These are phyloP conservation scores for Cettia cetti DNA, from an alignment of 2,113 vertebrate genomes.

Conservation along the genomic window DNA sequence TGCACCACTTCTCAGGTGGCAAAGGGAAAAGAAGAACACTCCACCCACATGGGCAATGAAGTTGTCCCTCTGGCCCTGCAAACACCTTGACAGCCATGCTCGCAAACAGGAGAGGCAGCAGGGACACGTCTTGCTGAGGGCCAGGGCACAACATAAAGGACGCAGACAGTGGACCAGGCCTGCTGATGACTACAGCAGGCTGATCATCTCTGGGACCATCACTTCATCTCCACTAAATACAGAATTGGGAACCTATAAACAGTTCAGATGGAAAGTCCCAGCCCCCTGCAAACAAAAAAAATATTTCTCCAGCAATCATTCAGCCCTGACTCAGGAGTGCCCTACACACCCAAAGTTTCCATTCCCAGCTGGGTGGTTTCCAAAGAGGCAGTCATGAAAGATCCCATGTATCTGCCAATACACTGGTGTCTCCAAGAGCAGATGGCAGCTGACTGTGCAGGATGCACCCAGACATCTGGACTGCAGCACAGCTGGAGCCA, in stretches of 20 bases:
- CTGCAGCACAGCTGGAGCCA: not conserved
- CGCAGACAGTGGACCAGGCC: not conserved
- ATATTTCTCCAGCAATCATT: not conserved
- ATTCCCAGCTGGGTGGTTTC: not conserved
- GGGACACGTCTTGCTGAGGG: fast-evolving
- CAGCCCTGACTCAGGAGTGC: not conserved
- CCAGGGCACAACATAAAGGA: not conserved
- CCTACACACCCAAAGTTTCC: slow-evolving; percentile 5
- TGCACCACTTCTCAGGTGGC: fast-evolving
- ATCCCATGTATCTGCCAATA: not conserved
- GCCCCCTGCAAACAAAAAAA: not conserved
- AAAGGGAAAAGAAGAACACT: not conserved
- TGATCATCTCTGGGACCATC: not conserved
- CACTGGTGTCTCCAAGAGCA: not conserved
- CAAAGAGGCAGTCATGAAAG: not conserved
- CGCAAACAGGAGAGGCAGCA: fast-evolving
- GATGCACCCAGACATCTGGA: not conserved
- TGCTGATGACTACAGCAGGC: not conserved
- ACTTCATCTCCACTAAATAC: not conserved
- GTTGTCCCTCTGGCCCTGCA: not conserved
- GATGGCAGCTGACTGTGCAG: not conserved
- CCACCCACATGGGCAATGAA: fast-evolving
- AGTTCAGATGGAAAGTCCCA: not conserved
- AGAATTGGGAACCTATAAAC: not conserved
- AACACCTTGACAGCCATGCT: fast-evolving